These are phyloP conservation scores for Myotis davidii DNA, from an alignment of 2,113 vertebrate genomes.

Conservation along the genomic window DNA sequence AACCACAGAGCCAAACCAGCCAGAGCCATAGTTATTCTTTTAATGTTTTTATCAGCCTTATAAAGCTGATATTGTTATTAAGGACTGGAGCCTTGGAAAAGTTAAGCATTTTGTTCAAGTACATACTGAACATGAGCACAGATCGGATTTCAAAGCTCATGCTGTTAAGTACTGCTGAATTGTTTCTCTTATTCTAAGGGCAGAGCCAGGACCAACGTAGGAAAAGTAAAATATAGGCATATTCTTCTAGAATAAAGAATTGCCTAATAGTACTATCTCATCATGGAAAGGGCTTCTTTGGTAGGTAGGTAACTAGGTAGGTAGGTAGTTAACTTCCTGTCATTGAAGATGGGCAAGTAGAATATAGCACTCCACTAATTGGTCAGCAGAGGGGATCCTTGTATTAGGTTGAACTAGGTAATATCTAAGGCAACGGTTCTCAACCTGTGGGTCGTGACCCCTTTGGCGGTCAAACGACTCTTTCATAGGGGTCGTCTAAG, in stretches of 20 bases:
- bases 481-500: too few relatives aligned
- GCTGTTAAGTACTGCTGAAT: not conserved
- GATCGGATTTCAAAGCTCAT: slow-evolving; percentile 55
- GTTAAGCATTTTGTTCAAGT: slow-evolving; percentile 52
- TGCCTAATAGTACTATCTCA: not conserved
- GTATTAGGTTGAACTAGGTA: not conserved
- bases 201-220: not conserved
- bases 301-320: slow-evolving; percentile 23
- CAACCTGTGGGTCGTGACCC: too few relatives aligned
- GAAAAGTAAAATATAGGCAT: not conserved
- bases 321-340: not conserved
- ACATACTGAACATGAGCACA: not conserved
- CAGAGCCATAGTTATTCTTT: not conserved
- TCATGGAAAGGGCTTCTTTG: not conserved
- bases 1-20: too few relatives aligned
- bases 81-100: slow-evolving; percentile 15
- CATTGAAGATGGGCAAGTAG: not conserved
- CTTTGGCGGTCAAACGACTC: too few relatives aligned
- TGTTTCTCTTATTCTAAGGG: slow-evolving; percentile 35
- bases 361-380: not conserved
- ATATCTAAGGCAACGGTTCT: not conserved
- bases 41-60: slow-evolving; percentile 11
- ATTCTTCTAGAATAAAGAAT: slow-evolving; percentile 59
- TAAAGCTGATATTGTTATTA: slow-evolving; percentile 42
- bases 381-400: not conserved